Evolutionary conservation across 2,888 invertebrate species (phyloP).

Genomic region (Cosmopolites sordidus): DNA sequence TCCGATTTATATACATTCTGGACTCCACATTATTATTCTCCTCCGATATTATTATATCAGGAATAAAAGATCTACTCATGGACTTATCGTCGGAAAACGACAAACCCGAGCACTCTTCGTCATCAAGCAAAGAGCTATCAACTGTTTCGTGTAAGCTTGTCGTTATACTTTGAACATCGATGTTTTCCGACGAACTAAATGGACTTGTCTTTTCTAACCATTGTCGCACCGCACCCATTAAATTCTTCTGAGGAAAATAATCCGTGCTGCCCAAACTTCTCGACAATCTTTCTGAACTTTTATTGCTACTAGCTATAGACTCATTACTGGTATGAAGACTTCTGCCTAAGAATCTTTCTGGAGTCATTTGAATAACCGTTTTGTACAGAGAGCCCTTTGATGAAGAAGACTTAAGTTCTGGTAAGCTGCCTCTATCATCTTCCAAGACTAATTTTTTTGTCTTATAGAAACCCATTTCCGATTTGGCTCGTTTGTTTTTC

Average conservation of each 20-base stretch:
- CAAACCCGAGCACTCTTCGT: constrained; percentile 32
- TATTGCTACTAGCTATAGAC: constrained; percentile 35
- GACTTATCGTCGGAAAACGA: constrained; percentile 27
- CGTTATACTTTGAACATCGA: constrained; percentile 32
- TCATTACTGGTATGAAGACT: constrained; percentile 36
- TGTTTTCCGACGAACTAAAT: constrained; percentile 39
- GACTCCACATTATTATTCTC: constrained; percentile 27
- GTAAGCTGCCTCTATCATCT: constrained; percentile 43
- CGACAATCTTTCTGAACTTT: constrained; percentile 32
- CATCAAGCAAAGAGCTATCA: constrained; percentile 36
- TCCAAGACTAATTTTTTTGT: constrained; percentile 27
- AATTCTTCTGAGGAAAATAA: constrained; percentile 37
- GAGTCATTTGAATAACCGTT: constrained; percentile 41
- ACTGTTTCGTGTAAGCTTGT: constrained; percentile 33
- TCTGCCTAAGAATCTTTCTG: constrained; percentile 38
- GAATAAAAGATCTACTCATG: constrained; percentile 29
- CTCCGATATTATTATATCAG: constrained; percentile 36
- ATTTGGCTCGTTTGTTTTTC: constrained; percentile 40
- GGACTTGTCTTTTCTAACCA: constrained; percentile 45
- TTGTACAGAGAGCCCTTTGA: constrained; percentile 37
- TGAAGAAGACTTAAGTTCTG: constrained; percentile 39
- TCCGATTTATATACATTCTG: constrained; percentile 1
- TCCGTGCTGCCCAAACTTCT: constrained; percentile 41
- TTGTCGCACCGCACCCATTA: constrained; percentile 44
- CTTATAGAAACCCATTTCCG: constrained; percentile 43